Base-by-base conservation (phyloP, 2,113 vertebrate genomes). In the Pao palembangensis region DNA sequence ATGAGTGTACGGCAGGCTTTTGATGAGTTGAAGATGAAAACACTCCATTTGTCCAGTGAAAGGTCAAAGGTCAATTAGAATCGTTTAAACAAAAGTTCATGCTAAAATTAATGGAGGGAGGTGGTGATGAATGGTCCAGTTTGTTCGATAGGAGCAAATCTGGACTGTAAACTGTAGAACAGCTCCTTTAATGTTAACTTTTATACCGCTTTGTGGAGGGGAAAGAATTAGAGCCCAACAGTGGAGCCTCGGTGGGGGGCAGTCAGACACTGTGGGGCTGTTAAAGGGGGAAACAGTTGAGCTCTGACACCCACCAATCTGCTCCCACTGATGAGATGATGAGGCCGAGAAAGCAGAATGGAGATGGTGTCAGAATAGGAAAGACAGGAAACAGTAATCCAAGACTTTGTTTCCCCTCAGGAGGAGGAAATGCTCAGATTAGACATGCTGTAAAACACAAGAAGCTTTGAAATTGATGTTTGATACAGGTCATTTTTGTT, bases 341-440 rank as follows among this genome's bases (percentile, higher is more conserved):
- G 75, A 66, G 76, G 78, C 73, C 69, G 79, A 75, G 71, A 64
- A 44, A 70, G 67, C 73, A 76, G 81, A 73, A 88, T 84, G 78
- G 85, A 86, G 84, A 85, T 85, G 79, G 83, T 82, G 78, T 72
- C 67, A 75, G 75, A 81, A 74, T 73, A 64, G 76, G 76, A 88
- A 58, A 65, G 75, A 75, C 25, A 1, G 65, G 76, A 61, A 74
- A 77, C 85, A 11, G 34, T 11, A 38, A 38, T 38, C 11, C 34
- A 11, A 38, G 34, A 38, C 34, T 38, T 38, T 38, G 10, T 75
- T 81, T 66, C 78, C 71, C 61, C 73, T 79, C 78, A 79, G 77
- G 72, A 70, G 75, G 80, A 85, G 85, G 85, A 88, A 87, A 88
- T 73, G 56, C 82, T 84, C 87, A 87, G 84, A 84, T 82, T 73